Evolutionary conservation across 2,888 invertebrate genomes (phyloP), one percentile per base, ranked within the genome.

Genomic region (Scotopteryx bipunctaria): DNA sequence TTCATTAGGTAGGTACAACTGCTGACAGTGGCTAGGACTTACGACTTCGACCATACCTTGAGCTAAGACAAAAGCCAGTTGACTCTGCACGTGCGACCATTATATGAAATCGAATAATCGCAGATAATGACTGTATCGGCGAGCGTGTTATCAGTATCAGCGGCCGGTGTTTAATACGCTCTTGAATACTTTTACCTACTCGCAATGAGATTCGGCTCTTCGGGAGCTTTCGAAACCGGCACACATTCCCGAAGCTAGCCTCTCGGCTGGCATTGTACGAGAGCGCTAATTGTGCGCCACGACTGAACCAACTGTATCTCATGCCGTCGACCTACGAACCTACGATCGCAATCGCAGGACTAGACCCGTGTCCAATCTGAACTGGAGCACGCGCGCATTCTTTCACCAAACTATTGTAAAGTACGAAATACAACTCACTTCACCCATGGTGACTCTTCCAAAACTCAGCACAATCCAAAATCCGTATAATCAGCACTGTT

Each of bases 291-390:
- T 79, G 66, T 65, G 63, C 62, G 61, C 40, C 68, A 59, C 63
- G 53, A 65, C 66, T 44, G 48, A 48, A 41, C 43, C 53, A 43
- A 48, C 58, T 63, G 64, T 64, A 67, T 63, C 71, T 71, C 72
- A 73, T 77, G 82, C 79, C 83, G 83, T 73, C 82, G 86, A 84
- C 85, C 86, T 83, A 81, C 83, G 85, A 83, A 82, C 84, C 53
- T 69, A 65, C 73, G 79, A 77, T 76, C 70, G 71, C 73, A 66
- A 78, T 73, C 77, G 65, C 71, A 76, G 78, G 73, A 75, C 71
- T 71, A 71, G 71, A 59, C 68, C 67, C 57, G 63, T 69, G 69
- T 67, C 70, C 67, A 69, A 71, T 43, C 67, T 64, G 63, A 81
- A 83, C 76, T 81, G 67, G 82, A 82, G 72, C 81, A 79, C 48